Conservation (phyloP, 2,888 invertebrate genomes). For the Steinernema hermaphroditum region DNA sequence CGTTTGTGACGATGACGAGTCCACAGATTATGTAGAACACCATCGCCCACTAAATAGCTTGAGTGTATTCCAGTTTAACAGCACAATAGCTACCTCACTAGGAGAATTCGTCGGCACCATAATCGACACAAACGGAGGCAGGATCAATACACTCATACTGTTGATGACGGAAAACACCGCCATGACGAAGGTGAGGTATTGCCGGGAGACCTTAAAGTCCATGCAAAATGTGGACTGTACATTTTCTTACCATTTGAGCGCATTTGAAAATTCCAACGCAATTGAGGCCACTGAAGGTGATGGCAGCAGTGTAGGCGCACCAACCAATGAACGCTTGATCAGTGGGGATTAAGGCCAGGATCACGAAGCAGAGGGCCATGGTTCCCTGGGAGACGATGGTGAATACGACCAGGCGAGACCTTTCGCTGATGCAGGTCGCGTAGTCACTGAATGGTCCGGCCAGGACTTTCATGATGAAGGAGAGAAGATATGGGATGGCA, state of each 20-base stretch:
- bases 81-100: background rate
- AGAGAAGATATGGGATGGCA: constrained; percentile 46
- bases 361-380: constrained; percentile 41
- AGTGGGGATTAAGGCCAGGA: constrained; percentile 42
- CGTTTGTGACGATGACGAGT: constrained; percentile 43
- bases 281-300: constrained; percentile 51
- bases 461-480: constrained; percentile 43
- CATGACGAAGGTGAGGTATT: constrained; percentile 32
- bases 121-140: constrained; percentile 16
- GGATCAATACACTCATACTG: background rate
- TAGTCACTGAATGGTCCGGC: constrained; percentile 49
- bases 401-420: constrained; percentile 35
- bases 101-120: background rate
- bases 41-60: too few species aligned
- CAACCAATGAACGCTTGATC: constrained; percentile 38
- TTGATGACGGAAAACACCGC: background rate
- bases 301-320: constrained; percentile 51
- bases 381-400: constrained; percentile 21
- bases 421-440: constrained; percentile 45
- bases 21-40: constrained; percentile 43
- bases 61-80: background rate
- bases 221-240: background rate
- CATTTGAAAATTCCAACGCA: constrained; percentile 53
- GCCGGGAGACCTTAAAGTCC: constrained; percentile 30
- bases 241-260: constrained; percentile 46